phyloP scores from a whole-genome alignment of 2,888 invertebrate genomes.

The Nasonia oneida region DNA sequence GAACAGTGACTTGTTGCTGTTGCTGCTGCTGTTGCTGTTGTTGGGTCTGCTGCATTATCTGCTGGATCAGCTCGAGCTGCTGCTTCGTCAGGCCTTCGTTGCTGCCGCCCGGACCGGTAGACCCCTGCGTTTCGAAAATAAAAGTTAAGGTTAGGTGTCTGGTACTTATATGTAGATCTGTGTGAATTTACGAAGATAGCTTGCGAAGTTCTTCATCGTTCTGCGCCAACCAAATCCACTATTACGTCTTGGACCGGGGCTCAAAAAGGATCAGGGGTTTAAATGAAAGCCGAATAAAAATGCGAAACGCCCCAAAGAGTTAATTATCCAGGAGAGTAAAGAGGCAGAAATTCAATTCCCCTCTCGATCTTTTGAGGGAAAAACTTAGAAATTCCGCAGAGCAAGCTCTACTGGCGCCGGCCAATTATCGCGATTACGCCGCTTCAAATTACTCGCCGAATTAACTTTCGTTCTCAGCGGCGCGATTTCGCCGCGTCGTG shows the following conservation, averaged over 20 bases:
- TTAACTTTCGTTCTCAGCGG: not conserved
- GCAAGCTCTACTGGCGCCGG: not conserved
- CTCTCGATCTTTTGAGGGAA: not conserved
- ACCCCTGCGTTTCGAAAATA: constrained; percentile 73
- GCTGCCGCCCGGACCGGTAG: constrained; percentile 79
- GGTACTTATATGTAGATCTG: not conserved
- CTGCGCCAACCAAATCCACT: not conserved
- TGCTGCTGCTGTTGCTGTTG: constrained; percentile 76
- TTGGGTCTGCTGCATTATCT: constrained; percentile 88
- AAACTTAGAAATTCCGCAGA: constrained; percentile 17
- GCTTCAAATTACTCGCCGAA: constrained; percentile 18
- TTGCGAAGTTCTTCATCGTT: not conserved
- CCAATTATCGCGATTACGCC: constrained; percentile 29
- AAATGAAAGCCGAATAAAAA: not conserved
- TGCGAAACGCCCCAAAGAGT: constrained; percentile 3
- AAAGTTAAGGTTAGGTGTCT: not conserved
- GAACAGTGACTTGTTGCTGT: constrained; percentile 65
- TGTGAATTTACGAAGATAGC: not conserved
- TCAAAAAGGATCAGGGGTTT: not conserved
- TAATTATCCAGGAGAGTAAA: constrained; percentile 15
- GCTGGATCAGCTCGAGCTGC: constrained; percentile 87
- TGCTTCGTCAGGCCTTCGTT: constrained; percentile 87
- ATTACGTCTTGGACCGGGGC: not conserved
- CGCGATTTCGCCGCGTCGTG: not conserved
- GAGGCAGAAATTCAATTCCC: constrained; percentile 16